A percentile compares a stretch with the other conserved stretches of the same genome.
Evolutionary conservation across 2,888 invertebrate genomes (phyloP).

Genomic region (Thymelicus sylvestris): DNA sequence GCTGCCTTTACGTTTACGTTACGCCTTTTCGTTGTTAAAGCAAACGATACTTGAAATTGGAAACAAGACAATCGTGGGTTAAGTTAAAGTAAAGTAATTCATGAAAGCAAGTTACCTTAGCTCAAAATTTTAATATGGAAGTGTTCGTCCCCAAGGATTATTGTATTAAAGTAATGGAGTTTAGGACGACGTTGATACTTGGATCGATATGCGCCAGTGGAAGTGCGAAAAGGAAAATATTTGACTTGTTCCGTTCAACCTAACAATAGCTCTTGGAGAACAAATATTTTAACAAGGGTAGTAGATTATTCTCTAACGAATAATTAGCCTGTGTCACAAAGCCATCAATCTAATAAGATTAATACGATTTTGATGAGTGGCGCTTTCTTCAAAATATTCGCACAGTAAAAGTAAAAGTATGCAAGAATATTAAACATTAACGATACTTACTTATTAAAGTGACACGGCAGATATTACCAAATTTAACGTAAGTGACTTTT

Average conservation of each 20-base stretch:
- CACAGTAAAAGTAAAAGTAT: slow-evolving; percentile 17
- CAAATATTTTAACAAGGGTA: slow-evolving; percentile 30
- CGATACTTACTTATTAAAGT: slow-evolving; percentile 14
- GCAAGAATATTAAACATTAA: slow-evolving; percentile 27
- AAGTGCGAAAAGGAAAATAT: slow-evolving; percentile 56
- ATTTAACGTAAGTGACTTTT: slow-evolving; percentile 6
- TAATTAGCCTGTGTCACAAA: slow-evolving; percentile 33
- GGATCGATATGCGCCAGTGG: slow-evolving; percentile 49
- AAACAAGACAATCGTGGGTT: no score
- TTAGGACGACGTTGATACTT: slow-evolving; percentile 47
- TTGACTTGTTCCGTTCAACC: slow-evolving; percentile 44
- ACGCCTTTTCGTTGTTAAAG: no score
- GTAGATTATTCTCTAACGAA: slow-evolving; percentile 22
- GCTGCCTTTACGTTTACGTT: no score
- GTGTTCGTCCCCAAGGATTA: slow-evolving; percentile 44
- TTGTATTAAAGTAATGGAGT: slow-evolving; percentile 60
- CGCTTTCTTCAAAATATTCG: slow-evolving; percentile 25
- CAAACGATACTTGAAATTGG: no score
- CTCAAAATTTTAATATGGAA: slow-evolving; percentile 1
- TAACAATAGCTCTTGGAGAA: slow-evolving; percentile 25
- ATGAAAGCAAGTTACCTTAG: not conserved
- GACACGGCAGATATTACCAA: slow-evolving; percentile 13
- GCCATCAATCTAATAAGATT: slow-evolving; percentile 33
- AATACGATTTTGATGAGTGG: slow-evolving; percentile 35
- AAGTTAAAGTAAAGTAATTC: no score